These are phyloP conservation scores for Gila robusta DNA, from an alignment of 2,797 vertebrate genomes.

Conservation along the genomic window DNA sequence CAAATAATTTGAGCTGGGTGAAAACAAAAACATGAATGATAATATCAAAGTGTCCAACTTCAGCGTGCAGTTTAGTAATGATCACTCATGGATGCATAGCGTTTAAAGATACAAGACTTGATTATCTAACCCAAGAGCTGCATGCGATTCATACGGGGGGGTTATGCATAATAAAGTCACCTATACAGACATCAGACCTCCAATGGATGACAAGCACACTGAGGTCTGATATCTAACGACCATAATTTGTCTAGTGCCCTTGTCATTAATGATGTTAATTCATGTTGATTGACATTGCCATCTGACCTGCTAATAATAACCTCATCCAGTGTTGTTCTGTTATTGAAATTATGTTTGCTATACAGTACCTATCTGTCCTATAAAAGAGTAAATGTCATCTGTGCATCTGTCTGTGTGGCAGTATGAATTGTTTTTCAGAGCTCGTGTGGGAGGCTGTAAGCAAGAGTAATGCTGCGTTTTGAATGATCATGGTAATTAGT, in stretches of 20 bases:
- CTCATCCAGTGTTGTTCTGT: slow-evolving; percentile 9
- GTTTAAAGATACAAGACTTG: slow-evolving; percentile 13
- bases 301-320: slow-evolving; percentile 35
- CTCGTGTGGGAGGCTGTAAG: slow-evolving; percentile 60
- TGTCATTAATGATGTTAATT: slow-evolving; percentile 47
- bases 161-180: background rate
- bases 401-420: slow-evolving; percentile 48
- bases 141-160: background rate
- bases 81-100: background rate
- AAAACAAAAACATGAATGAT: background rate
- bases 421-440: slow-evolving; percentile 54
- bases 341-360: slow-evolving; percentile 39
- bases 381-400: slow-evolving; percentile 12
- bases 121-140: background rate
- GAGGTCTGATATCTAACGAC: slow-evolving; percentile 6
- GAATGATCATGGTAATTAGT: slow-evolving; percentile 69
- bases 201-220: background rate
- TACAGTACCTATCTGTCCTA: slow-evolving; percentile 27
- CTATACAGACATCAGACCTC: background rate
- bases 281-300: slow-evolving; percentile 29
- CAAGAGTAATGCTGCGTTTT: slow-evolving; percentile 57
- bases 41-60: background rate
- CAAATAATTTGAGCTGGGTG: background rate
- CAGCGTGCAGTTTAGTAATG: background rate
- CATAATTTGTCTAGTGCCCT: slow-evolving; percentile 24